phyloP scores from a whole-genome alignment of 35 echinoderm and acorn worm genomes.

The Ptychodera flava region DNA sequence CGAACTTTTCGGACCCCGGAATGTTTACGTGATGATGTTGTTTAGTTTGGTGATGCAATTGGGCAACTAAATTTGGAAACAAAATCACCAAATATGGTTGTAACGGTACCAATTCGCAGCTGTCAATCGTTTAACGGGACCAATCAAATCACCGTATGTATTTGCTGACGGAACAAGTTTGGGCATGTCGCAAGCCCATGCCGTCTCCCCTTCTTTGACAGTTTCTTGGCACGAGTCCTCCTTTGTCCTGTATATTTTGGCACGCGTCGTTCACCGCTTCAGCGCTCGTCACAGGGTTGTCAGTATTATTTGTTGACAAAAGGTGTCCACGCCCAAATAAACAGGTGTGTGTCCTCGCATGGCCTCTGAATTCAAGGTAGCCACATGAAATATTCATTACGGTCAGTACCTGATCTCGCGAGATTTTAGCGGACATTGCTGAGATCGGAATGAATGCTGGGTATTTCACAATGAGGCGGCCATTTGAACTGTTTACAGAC shows the following conservation, averaged over 20 bases:
- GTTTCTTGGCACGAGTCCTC: neutral
- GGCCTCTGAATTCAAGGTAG: neutral
- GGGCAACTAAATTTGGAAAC: neutral
- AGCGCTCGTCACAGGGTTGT: neutral
- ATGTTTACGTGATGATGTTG: neutral
- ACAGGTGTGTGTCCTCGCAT: neutral
- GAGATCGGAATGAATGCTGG: neutral
- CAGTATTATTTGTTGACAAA: neutral
- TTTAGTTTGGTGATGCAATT: neutral
- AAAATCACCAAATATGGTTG: neutral
- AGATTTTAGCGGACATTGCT: neutral
- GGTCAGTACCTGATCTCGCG: neutral
- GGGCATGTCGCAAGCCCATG: neutral
- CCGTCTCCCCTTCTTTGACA: neutral
- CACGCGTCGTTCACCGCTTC: neutral
- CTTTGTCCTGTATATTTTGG: neutral
- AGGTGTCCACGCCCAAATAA: neutral
- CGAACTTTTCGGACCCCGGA: neutral
- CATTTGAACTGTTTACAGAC: too few relatives aligned
- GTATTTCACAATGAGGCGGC: neutral
- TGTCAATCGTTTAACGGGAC: neutral
- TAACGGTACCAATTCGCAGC: neutral
- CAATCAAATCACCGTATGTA: neutral
- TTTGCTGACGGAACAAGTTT: neutral
- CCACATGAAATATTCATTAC: slow-evolving; percentile 1